These are phyloP conservation scores for Brachypteracias leptosomus DNA, from an alignment of 2,113 vertebrate genomes.

Conservation along the genomic window DNA sequence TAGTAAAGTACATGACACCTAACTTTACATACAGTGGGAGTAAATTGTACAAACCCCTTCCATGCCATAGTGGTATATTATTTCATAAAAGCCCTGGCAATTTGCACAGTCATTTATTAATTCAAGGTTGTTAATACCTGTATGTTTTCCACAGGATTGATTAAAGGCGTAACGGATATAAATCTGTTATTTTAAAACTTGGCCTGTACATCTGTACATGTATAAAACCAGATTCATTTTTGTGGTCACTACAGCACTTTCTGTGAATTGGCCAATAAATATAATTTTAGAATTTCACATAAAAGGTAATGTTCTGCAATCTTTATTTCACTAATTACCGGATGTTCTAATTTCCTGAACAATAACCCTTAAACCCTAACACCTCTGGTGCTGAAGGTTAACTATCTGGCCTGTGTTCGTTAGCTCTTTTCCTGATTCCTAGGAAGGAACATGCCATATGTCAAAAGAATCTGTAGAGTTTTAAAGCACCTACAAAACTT, in stretches of 20 bases:
- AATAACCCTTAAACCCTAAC: background rate
- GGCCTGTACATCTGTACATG: conserved; percentile 70
- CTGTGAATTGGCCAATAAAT: conserved; percentile 97
- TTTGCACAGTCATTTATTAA: conserved; percentile 58
- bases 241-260: conserved; percentile 88
- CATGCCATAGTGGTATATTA: conserved; percentile 20
- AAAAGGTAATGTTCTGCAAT: conserved; percentile 50
- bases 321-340: conserved; percentile 12
- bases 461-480: background rate
- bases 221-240: conserved; percentile 76
- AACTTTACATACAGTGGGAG: background rate
- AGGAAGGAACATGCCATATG: background rate
- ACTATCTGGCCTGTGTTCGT: background rate
- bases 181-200: conserved; percentile 70
- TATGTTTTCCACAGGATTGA: conserved; percentile 61
- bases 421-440: background rate
- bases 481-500: background rate
- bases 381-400: background rate
- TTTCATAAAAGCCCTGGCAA: background rate
- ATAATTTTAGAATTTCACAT: conserved; percentile 90
- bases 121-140: conserved; percentile 49
- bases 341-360: background rate
- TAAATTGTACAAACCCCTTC: background rate
- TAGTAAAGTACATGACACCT: background rate
- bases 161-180: conserved; percentile 66